phyloP scores from a whole-genome alignment of 53 echinoderm and acorn worm species.

The Patiria pectinifera region DNA sequence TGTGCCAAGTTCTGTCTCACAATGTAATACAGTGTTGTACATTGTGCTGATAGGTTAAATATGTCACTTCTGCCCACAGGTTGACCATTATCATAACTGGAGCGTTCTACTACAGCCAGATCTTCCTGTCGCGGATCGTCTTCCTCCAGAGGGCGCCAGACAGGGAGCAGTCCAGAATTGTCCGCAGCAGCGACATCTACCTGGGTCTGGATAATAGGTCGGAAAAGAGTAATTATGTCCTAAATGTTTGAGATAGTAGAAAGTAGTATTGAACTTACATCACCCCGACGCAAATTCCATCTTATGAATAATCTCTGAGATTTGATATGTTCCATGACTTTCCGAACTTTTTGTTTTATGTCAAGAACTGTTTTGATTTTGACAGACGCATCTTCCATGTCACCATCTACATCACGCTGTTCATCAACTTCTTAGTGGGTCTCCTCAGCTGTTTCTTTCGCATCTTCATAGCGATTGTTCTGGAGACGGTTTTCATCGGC shows the following conservation, averaged over 20 bases:
- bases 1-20: no score
- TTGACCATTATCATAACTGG: conserved; percentile 14
- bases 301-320: no score
- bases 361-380: neutral
- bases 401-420: conserved; percentile 69
- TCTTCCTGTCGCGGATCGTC: neutral
- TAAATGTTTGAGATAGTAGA: no score
- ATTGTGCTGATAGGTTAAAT: no score
- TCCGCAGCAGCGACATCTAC: neutral
- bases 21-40: no score
- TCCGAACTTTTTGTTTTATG: no score
- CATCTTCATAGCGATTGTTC: conserved; percentile 73
- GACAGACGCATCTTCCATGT: conserved; percentile 73
- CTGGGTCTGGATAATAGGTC: conserved; percentile 22
- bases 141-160: conserved; percentile 52
- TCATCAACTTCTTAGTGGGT: conserved; percentile 79
- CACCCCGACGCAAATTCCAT: no score
- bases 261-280: no score
- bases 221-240: no score
- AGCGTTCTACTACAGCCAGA: conserved; percentile 20
- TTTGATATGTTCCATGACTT: no score
- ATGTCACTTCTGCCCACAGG: neutral
- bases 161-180: neutral
- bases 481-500: conserved; percentile 75
- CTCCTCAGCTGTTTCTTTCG: conserved; percentile 76